These are phyloP conservation scores for Pipra filicauda DNA, from an alignment of 2,113 vertebrate genomes.

Conservation along the genomic window DNA sequence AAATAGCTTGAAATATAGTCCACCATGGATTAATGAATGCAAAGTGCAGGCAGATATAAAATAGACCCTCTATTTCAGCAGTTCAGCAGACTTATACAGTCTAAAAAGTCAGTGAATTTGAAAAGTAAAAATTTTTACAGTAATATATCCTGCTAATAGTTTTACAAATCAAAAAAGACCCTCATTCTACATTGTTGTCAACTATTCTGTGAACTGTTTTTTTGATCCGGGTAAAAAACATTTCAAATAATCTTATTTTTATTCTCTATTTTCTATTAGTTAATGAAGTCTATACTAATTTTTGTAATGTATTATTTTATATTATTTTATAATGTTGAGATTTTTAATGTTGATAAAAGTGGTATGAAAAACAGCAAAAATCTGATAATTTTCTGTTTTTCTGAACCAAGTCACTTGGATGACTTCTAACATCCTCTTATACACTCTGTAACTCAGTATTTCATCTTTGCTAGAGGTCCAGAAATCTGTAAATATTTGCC, in stretches of 20 bases:
- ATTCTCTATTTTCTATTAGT: neutral
- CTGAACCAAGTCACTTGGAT: neutral
- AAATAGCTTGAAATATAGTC: neutral
- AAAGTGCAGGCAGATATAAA: neutral
- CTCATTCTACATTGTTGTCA: neutral
- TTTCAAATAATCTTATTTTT: neutral
- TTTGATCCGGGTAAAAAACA: neutral
- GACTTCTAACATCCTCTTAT: neutral
- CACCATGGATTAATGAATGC: neutral
- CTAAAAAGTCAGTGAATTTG: neutral
- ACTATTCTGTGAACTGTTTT: neutral
- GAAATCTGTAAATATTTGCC: neutral
- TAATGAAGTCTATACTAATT: neutral
- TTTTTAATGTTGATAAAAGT: neutral
- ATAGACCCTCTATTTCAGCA: neutral
- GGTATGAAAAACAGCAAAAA: neutral
- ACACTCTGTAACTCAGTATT: neutral
- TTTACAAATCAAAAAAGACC: neutral
- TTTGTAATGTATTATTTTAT: neutral
- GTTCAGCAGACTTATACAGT: neutral
- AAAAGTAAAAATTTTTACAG: neutral
- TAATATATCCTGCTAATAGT: neutral
- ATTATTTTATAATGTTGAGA: neutral
- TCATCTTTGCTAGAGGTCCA: neutral
- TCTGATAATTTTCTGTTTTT: neutral